These are phyloP conservation scores for Nothobranchius kuhntae DNA, from an alignment of 2,113 vertebrate genomes.

Conservation along the genomic window DNA sequence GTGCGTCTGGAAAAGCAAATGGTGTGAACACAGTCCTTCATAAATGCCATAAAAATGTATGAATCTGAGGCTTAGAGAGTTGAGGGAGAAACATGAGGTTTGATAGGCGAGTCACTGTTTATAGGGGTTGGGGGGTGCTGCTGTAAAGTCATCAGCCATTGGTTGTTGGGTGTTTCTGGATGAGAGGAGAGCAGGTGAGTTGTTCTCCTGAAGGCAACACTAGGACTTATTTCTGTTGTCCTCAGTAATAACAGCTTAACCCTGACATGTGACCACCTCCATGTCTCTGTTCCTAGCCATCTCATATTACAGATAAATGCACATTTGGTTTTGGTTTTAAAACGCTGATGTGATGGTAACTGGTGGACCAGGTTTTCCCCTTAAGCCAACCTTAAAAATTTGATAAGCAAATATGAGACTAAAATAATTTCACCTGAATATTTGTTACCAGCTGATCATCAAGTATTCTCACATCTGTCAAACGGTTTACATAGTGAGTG, in stretches of 20 bases:
- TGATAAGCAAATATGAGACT: too few species aligned
- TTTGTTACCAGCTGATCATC: too few species aligned
- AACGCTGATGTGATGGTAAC: background rate
- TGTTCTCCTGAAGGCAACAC: conserved; percentile 37
- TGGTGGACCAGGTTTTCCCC: too few species aligned
- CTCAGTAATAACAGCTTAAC: conserved; percentile 41
- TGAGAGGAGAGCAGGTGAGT: conserved; percentile 36
- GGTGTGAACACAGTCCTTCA: conserved; percentile 30
- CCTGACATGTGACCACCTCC: conserved; percentile 50
- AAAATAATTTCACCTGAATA: too few species aligned
- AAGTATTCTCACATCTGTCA: too few species aligned
- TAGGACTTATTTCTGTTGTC: conserved; percentile 53
- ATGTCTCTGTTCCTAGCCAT: conserved; percentile 31
- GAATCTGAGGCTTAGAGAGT: conserved; percentile 13
- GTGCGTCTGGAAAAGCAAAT: conserved; percentile 1
- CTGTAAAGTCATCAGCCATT: conserved; percentile 8
- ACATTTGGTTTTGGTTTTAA: background rate
- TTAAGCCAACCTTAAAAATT: too few species aligned
- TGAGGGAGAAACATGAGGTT: background rate
- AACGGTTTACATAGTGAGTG: too few species aligned
- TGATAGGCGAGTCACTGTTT: conserved; percentile 7
- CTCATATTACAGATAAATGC: conserved; percentile 19
- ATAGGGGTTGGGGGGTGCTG: background rate
- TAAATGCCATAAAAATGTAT: conserved; percentile 30
- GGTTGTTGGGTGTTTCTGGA: conserved; percentile 4